Evolutionary conservation across 2,888 invertebrate genomes (phyloP).

Genomic region (Thecocarcelia acutangulata): DNA sequence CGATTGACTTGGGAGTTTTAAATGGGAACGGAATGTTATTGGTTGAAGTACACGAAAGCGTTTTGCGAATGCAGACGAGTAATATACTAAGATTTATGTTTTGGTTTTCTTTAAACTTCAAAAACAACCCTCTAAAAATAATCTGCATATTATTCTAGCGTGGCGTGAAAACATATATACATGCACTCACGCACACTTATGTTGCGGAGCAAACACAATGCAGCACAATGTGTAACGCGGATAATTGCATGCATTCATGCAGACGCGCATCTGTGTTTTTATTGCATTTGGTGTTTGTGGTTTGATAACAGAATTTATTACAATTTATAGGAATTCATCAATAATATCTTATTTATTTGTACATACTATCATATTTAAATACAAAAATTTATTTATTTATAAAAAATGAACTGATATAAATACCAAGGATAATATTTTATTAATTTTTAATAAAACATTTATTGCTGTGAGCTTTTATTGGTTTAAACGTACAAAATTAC

Average conservation of each 20-base stretch:
- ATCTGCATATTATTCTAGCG: neutral
- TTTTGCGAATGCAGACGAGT: no score
- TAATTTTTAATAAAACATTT: conserved; percentile 23
- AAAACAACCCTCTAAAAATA: conserved; percentile 1
- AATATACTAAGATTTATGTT: no score
- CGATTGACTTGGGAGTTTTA: no score
- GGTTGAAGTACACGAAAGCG: no score
- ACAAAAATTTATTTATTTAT: conserved; percentile 9
- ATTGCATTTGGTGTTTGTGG: conserved; percentile 51
- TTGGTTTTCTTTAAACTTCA: neutral
- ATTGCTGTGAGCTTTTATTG: conserved; percentile 8
- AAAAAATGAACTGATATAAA: conserved; percentile 3
- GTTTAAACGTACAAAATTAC: neutral
- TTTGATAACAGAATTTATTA: conserved; percentile 58
- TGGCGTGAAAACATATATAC: neutral
- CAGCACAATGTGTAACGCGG: neutral
- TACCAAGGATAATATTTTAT: conserved; percentile 31
- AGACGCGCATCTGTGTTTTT: conserved; percentile 26
- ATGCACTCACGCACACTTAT: neutral
- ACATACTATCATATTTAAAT: neutral
- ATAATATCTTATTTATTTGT: conserved; percentile 49
- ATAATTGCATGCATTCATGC: conserved; percentile 51
- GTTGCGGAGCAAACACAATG: neutral
- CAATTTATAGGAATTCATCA: conserved; percentile 58
- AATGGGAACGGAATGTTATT: no score